These are phyloP conservation scores for Python bivittatus DNA, from an alignment of 2,113 vertebrate genomes.

Conservation along the genomic window DNA sequence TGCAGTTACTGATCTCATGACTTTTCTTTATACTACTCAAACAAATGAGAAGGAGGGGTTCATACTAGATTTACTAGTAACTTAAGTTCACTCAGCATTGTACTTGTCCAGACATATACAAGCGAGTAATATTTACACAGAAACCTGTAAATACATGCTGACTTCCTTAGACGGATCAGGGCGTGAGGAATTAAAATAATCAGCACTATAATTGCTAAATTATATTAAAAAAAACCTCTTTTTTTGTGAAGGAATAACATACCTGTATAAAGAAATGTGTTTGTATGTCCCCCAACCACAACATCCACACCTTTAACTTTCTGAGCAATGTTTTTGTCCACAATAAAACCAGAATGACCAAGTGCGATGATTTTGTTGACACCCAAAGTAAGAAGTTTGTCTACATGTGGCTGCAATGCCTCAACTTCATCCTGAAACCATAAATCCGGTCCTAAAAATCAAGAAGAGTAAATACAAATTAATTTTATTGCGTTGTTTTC, in stretches of 20 bases:
- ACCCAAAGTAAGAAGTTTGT: conserved; percentile 80
- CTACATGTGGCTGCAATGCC: conserved; percentile 80
- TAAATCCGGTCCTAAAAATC: conserved; percentile 76
- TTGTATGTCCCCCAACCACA: conserved; percentile 91
- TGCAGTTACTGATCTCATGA: neutral
- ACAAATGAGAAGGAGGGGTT: neutral
- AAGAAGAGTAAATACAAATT: neutral
- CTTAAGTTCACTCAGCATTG: neutral
- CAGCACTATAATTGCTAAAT: neutral
- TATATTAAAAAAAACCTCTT: neutral
- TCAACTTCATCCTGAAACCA: conserved; percentile 86
- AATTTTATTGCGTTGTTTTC: neutral
- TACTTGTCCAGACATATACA: neutral
- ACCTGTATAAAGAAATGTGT: conserved; percentile 96
- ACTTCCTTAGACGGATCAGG: neutral
- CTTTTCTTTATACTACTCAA: neutral
- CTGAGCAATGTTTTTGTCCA: conserved; percentile 83
- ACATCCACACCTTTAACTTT: conserved; percentile 88
- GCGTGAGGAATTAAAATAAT: neutral
- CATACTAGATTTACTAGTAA: neutral
- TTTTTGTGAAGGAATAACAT: conserved; percentile 34
- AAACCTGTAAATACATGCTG: neutral
- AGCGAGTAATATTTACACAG: neutral
- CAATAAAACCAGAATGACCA: conserved; percentile 89
- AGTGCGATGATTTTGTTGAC: conserved; percentile 92